These are phyloP conservation scores for Heliornis fulica DNA, from an alignment of 2,113 vertebrate genomes.

Conservation along the genomic window DNA sequence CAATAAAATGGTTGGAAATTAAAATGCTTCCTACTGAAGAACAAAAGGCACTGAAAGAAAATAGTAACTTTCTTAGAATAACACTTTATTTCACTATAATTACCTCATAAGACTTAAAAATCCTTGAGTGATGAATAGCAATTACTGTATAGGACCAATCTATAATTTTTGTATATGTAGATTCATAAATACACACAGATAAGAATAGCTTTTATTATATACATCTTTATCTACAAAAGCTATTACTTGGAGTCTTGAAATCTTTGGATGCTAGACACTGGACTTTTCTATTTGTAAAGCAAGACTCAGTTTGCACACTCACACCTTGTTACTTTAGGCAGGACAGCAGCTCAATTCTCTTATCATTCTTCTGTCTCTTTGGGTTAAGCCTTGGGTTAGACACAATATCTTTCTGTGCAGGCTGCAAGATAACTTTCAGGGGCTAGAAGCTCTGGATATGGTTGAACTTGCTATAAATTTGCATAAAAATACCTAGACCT, in stretches of 20 bases:
- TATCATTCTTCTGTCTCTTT: neutral
- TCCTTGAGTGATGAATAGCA: neutral
- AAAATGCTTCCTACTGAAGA: neutral
- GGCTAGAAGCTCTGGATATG: neutral
- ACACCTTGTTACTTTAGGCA: neutral
- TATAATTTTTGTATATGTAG: neutral
- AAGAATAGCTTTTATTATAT: neutral
- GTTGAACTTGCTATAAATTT: neutral
- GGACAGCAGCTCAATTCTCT: neutral
- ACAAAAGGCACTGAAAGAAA: neutral
- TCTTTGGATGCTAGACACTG: neutral
- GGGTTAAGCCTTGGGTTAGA: neutral
- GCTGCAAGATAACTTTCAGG: neutral
- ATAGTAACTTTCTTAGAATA: neutral
- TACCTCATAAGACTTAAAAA: neutral
- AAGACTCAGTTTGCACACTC: neutral
- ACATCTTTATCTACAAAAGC: neutral
- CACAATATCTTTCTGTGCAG: neutral
- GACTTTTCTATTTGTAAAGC: neutral
- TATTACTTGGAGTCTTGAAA: neutral
- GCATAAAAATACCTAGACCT: neutral
- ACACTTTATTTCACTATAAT: neutral
- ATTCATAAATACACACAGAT: neutral
- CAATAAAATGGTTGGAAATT: neutral
- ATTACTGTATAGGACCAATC: neutral